Base-by-base conservation (phyloP, 1,140 invertebrate genomes). In the Caenorhabditis latens region DNA sequence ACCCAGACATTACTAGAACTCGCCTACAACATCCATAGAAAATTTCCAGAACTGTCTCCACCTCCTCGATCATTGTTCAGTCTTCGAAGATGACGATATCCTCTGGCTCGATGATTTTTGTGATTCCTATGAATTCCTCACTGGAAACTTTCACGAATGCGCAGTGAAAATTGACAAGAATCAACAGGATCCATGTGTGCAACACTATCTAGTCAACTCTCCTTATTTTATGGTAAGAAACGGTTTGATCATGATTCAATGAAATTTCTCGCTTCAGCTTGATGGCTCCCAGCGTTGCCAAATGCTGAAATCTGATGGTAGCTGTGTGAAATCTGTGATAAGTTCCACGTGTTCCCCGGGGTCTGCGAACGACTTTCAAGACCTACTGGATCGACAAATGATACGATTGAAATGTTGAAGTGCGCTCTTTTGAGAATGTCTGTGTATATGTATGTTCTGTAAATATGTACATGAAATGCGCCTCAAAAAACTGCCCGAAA, bases 81-180 rank as follows among this genome's bases (percentile, higher is more conserved):
- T 79, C 50, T 79, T 79, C 21, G 71, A 79, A 50, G 71, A 79
- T n/a, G 71, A 79, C 46, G 71, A 79, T n/a, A 79, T 79, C 4
- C n/a, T 79, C 4, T 79, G 71, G 71, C 71, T 79, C n/a, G 71
- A 79, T 32, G 71, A 79, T 50, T 79, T 79, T 11, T 79, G 71
- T 24, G 71, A 79, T 32, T 79, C 71, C 11, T 79, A 79, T 19
- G 19, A 24, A 8, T 79, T 79, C 13, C n/a, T 79, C 7, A 79
- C 71, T 53, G 71, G 71, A 48, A 24, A 79, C 11, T 79, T 79
- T n/a, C 46, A 24, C 13, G 46, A 48, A 9, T 79, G 71, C 14
- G 71, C 71, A 8, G 5, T 79, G 46, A 79, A 79, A 79, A 79
- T 79, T 4, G 71, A 79, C 40, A 79, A 42, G 46, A 79, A 79